Conservation (phyloP, 2,113 vertebrate genomes). For the Megaceryle maxima region DNA sequence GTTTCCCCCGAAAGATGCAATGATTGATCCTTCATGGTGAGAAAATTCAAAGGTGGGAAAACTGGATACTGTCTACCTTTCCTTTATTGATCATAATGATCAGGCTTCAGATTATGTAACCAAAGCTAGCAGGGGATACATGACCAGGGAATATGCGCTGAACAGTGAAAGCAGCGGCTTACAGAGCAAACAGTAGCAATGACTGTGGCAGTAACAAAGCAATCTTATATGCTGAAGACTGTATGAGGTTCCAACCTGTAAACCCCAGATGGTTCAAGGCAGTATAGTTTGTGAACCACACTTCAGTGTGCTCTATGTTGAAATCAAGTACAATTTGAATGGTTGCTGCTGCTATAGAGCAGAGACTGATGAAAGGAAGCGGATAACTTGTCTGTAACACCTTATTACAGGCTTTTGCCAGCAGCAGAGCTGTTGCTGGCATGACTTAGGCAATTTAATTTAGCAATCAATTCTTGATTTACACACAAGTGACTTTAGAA, state of each 20-base stretch:
- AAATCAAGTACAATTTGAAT: conserved; percentile 35
- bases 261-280: not conserved
- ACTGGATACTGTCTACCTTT: not conserved
- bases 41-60: not conserved
- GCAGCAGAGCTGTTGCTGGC: not conserved
- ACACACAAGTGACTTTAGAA: conserved; percentile 15
- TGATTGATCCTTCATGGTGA: not conserved
- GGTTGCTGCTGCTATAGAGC: not conserved
- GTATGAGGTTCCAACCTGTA: not conserved
- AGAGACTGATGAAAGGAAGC: not conserved
- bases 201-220: not conserved
- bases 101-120: not conserved
- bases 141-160: not conserved
- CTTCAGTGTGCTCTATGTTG: not conserved
- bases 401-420: conserved; percentile 17
- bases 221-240: not conserved
- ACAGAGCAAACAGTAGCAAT: not conserved
- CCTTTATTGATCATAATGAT: not conserved
- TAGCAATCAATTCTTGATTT: conserved; percentile 47
- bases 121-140: not conserved
- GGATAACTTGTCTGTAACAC: not conserved
- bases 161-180: not conserved
- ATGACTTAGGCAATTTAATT: conserved; percentile 43
- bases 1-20: not conserved
- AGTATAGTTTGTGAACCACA: not conserved